These are phyloP conservation scores for Drosophila triauraria DNA, from an alignment of 1,140 invertebrate species.

Conservation along the genomic window DNA sequence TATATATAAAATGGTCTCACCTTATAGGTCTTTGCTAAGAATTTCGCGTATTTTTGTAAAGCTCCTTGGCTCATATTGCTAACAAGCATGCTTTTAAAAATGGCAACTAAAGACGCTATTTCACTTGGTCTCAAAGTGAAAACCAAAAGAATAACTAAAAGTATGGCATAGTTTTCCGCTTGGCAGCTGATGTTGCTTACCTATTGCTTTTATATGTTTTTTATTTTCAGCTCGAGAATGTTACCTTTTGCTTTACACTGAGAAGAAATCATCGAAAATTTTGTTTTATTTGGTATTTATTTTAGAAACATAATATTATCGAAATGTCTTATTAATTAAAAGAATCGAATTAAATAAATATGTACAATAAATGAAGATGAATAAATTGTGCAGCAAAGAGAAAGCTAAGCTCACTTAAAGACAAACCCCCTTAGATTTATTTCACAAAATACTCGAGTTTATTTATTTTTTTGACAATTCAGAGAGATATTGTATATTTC, in stretches of 20 bases:
- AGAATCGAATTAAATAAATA: no score
- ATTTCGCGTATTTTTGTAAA: background rate
- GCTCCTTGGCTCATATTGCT: background rate
- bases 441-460: no score
- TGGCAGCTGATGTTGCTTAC: slow-evolving; percentile 25
- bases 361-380: no score
- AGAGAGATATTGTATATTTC: background rate
- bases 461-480: no score
- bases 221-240: background rate
- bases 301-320: background rate
- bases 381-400: no score
- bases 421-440: no score
- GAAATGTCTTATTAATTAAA: no score
- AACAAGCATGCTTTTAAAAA: slow-evolving; percentile 8
- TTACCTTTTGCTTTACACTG: background rate
- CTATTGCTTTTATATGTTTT: slow-evolving; percentile 39
- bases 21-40: background rate
- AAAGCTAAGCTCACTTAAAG: no score
- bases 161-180: slow-evolving; percentile 54
- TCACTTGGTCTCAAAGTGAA: background rate
- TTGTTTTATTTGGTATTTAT: background rate
- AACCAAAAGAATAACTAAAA: slow-evolving; percentile 12
- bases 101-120: background rate
- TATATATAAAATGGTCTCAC: background rate
- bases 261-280: background rate